Evolutionary conservation across 2,888 invertebrate species (phyloP), one percentile per base, ranked within the genome.

Genomic region (Amiota minor): DNA sequence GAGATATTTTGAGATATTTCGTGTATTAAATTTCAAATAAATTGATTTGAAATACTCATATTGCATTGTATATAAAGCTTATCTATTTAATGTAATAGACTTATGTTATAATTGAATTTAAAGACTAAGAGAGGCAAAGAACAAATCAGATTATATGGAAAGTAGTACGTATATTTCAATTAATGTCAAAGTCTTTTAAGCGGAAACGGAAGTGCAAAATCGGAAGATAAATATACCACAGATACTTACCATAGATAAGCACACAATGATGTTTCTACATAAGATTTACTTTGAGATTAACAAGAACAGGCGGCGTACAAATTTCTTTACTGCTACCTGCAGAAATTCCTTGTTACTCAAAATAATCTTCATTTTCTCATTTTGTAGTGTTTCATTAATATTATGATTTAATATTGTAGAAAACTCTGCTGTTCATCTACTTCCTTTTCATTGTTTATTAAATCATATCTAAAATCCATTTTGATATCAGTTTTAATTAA

Each of bases 401-500:
- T 59, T 16, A 10, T 59, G 59, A 10, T 59, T 12, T 18, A 20
- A 10, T 18, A 56, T 14, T 56, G 10, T 56, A 59, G 16, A 1
- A 59, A 59, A 2, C 11, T 59, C 12, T 20, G 59, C 16, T 20
- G 12, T 53, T 53, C 8, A n/a, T 53, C 16, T 53, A n/a, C 16
- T 9, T 53, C 14, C 1, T 2, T 9, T 12, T 53, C 35, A n/a
- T 35, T 56, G 61, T 11, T n/a, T 53, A 59, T 56, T 61, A 59
- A 59, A 35, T 35, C 4, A 35, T 35, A 35, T 35, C 35, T 35
- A 6, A 18, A 50, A 70, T 72, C 71, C 71, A 47, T 55, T 55
- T 68, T 68, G 68, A 74, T 74, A 67, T 55, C 74, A 74, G 47
- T 74, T 73, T 72, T 75, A 77, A 80, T 80, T 72, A 55, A 62